Percentiles rank a stretch among this genome's conserved stretches.
These are phyloP conservation scores for Pagetopsis macropterus DNA, from an alignment of 2,797 vertebrate genomes.

Conservation along the genomic window DNA sequence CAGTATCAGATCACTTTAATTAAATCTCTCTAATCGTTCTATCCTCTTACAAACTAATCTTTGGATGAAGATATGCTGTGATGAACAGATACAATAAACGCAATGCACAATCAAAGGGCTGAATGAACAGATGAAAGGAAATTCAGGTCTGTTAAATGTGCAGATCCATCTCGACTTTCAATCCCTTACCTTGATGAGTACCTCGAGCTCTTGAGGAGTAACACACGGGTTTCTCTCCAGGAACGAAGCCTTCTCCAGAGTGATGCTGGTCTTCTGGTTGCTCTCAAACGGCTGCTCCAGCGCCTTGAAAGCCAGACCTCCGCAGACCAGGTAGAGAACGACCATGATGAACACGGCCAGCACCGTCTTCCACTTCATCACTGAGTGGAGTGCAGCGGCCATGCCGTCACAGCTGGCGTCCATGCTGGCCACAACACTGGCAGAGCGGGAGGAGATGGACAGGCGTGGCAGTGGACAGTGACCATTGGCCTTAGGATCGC, in stretches of 20 bases:
- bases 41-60: constrained; percentile 10
- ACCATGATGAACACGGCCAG: constrained; percentile 95
- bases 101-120: neutral
- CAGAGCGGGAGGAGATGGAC: constrained; percentile 89
- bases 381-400: constrained; percentile 85
- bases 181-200: constrained; percentile 89
- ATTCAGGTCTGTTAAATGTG: neutral
- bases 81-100: constrained; percentile 9
- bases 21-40: constrained; percentile 4
- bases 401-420: constrained; percentile 83
- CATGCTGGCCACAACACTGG: constrained; percentile 91
- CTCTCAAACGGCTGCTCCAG: constrained; percentile 95
- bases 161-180: neutral
- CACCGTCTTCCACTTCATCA: constrained; percentile 99
- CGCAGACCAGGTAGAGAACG: constrained; percentile 91
- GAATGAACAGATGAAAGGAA: neutral
- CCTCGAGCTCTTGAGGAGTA: constrained; percentile 89
- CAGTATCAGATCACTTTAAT: constrained; percentile 11
- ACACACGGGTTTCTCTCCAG: constrained; percentile 91
- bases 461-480: constrained; percentile 86
- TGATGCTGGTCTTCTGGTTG: constrained; percentile 91
- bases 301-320: constrained; percentile 91
- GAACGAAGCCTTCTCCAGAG: constrained; percentile 91
- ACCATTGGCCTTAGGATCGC: constrained; percentile 85
- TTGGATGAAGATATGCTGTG: neutral